Conservation (phyloP, 1,140 invertebrate genomes). For the Daktulosphaira vitifoliae region DNA sequence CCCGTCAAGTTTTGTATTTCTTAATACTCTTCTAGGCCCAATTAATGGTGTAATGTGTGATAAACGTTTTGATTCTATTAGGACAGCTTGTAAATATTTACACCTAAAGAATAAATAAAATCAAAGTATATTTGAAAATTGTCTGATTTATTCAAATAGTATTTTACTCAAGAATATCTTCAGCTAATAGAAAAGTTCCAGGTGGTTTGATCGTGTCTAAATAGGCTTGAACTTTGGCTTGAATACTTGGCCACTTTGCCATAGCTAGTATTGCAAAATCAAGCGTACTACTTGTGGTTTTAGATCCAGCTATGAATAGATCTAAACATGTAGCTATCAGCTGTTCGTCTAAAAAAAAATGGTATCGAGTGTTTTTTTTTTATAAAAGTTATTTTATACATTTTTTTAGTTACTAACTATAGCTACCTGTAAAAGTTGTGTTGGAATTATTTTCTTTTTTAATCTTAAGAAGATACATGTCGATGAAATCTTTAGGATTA, state of each 20-base stretch:
- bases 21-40: slow-evolving; percentile 56
- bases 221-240: slow-evolving; percentile 57
- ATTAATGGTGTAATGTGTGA: slow-evolving; percentile 55
- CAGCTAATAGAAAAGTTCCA: slow-evolving; percentile 40
- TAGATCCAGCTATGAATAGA: slow-evolving; percentile 60
- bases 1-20: slow-evolving; percentile 51
- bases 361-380: background rate
- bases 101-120: background rate
- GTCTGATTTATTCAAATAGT: background rate
- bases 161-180: slow-evolving; percentile 42
- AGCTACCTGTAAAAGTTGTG: slow-evolving; percentile 54
- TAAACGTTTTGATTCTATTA: slow-evolving; percentile 56
- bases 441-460: slow-evolving; percentile 44
- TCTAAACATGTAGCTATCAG: slow-evolving; percentile 60
- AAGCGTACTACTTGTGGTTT: slow-evolving; percentile 62
- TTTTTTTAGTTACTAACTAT: no score
- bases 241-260: slow-evolving; percentile 55
- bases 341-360: slow-evolving; percentile 52
- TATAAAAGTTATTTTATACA: no score
- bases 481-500: slow-evolving; percentile 60
- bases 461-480: slow-evolving; percentile 65
- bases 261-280: slow-evolving; percentile 63
- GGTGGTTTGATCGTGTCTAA: slow-evolving; percentile 47
- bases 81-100: slow-evolving; percentile 53
- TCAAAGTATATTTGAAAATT: background rate